A percentile compares a stretch with the other conserved stretches of the same genome.
Conservation (phyloP, 2,888 invertebrate genomes). For the Dryocosmus kuriphilus region DNA sequence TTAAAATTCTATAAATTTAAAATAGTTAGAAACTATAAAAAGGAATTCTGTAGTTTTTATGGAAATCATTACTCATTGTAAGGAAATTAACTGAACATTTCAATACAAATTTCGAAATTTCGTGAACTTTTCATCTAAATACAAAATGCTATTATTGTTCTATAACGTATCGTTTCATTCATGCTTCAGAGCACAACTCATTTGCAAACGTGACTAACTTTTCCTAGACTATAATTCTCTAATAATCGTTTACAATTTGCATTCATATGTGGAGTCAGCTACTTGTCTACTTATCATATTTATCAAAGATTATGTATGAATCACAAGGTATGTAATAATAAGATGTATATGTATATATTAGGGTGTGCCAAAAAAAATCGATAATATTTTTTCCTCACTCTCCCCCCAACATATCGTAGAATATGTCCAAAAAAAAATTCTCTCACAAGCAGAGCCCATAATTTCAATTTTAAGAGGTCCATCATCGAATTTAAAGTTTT, state of each 20-base stretch:
- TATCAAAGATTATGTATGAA: neutral
- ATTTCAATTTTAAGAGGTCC: too few relatives aligned
- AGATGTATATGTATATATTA: too few relatives aligned
- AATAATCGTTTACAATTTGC: conserved; percentile 8
- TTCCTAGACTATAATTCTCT: conserved; percentile 16
- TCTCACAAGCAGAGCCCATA: too few relatives aligned
- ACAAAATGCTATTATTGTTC: conserved; percentile 2
- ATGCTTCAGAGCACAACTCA: conserved; percentile 16
- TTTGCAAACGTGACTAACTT: conserved; percentile 4
- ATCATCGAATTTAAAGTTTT: too few relatives aligned
- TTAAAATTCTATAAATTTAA: too few relatives aligned
- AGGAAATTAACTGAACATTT: neutral
- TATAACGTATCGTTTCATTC: conserved; percentile 7
- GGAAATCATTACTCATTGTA: neutral
- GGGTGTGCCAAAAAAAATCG: too few relatives aligned
- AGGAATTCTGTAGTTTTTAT: neutral
- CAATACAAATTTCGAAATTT: conserved; percentile 16
- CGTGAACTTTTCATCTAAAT: conserved; percentile 8
- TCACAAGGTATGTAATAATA: too few relatives aligned
- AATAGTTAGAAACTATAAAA: too few relatives aligned
- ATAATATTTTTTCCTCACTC: too few relatives aligned
- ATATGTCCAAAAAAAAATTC: too few relatives aligned
- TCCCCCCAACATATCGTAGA: too few relatives aligned
- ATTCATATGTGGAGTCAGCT: conserved; percentile 6
- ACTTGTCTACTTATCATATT: conserved; percentile 18